phyloP scores from a whole-genome alignment of 2,797 vertebrate species.

The Crenichthys baileyi region DNA sequence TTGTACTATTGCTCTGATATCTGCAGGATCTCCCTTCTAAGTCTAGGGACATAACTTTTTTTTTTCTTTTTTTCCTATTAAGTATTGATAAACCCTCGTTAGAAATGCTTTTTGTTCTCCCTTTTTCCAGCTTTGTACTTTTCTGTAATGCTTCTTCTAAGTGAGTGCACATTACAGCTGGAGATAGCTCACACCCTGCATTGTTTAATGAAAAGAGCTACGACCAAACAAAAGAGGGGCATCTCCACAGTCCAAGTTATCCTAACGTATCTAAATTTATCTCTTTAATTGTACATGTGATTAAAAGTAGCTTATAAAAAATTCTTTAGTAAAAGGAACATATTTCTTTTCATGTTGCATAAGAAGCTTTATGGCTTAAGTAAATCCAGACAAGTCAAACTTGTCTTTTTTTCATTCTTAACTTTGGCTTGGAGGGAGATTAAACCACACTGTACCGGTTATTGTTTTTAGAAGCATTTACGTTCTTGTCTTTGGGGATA shows the following conservation, averaged over 20 bases:
- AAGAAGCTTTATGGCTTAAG: neutral
- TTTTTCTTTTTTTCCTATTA: neutral
- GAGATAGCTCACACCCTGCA: neutral
- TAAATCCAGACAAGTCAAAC: neutral
- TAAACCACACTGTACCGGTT: neutral
- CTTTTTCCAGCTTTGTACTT: neutral
- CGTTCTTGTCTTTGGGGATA: too few relatives aligned
- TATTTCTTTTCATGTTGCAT: neutral
- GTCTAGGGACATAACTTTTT: neutral
- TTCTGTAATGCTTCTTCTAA: neutral
- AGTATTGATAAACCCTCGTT: neutral
- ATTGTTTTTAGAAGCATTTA: neutral
- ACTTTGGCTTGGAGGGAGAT: neutral
- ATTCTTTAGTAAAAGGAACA: neutral
- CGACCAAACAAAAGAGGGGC: neutral
- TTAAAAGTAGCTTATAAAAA: neutral
- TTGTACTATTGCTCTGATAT: neutral
- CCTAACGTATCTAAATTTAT: neutral
- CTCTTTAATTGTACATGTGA: neutral
- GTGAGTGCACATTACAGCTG: neutral
- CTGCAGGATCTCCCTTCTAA: neutral
- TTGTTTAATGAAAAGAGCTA: neutral
- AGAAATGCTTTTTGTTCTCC: constrained; percentile 5
- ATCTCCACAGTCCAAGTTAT: neutral
- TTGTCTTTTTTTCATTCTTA: neutral